phyloP scores from a whole-genome alignment of 2,113 vertebrate species.

The Podilymbus podiceps region DNA sequence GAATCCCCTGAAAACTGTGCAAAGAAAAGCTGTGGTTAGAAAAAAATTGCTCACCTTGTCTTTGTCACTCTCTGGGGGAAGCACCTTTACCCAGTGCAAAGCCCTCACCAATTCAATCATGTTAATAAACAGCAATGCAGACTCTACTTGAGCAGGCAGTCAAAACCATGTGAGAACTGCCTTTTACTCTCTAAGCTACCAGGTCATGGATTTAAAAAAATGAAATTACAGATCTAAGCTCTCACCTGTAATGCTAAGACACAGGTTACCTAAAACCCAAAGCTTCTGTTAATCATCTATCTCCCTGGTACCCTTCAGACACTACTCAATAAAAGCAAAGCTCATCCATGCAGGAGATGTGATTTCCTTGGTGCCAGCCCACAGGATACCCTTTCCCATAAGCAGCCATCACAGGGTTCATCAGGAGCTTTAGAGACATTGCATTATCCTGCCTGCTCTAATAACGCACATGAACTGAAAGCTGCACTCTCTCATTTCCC shows the following conservation, averaged over 20 bases:
- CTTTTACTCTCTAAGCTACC: neutral
- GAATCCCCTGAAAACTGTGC: slow-evolving; percentile 58
- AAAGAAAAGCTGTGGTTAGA: neutral
- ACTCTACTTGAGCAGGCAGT: neutral
- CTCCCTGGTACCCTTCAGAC: neutral
- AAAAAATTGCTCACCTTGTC: neutral
- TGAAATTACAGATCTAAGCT: neutral
- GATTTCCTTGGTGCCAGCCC: neutral
- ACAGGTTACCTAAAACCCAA: neutral
- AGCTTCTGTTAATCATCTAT: neutral
- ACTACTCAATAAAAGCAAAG: neutral
- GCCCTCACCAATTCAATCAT: neutral
- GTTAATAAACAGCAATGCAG: neutral
- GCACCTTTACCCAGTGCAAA: neutral
- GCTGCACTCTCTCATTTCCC: neutral
- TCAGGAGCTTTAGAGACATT: neutral
- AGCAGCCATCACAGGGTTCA: neutral
- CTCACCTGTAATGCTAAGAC: neutral
- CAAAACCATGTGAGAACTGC: neutral
- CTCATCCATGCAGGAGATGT: rapidly evolving
- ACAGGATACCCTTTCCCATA: neutral
- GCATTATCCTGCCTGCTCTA: neutral
- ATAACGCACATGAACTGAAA: neutral
- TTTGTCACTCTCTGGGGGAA: neutral
- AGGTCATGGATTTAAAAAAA: neutral